Percentiles rank a stretch among this genome's conserved stretches.
phyloP scores from a whole-genome alignment of 2,888 invertebrate genomes.

The Eristalis tenax region DNA sequence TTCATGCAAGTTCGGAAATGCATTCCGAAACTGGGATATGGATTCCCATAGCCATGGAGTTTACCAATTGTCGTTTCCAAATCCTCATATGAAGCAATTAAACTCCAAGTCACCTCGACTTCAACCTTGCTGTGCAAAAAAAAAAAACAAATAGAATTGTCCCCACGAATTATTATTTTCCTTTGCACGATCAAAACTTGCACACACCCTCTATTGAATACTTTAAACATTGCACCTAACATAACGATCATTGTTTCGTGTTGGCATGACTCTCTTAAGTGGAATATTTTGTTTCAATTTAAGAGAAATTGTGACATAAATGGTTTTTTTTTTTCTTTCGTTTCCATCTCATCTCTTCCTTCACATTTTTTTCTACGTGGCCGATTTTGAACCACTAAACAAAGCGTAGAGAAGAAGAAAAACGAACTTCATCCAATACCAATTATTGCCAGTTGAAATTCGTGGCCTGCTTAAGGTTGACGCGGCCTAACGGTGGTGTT shows the following conservation, averaged over 20 bases:
- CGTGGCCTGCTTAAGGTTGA: not conserved
- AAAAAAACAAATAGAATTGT: too few relatives aligned
- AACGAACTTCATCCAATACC: not conserved
- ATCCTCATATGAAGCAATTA: too few relatives aligned
- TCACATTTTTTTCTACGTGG: not conserved
- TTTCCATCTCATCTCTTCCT: not conserved
- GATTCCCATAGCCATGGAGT: too few relatives aligned
- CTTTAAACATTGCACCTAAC: not conserved
- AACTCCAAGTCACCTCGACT: too few relatives aligned
- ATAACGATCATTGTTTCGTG: not conserved
- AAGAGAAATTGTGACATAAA: not conserved
- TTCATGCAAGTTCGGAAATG: too few relatives aligned
- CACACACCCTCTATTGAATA: not conserved
- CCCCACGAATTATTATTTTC: too few relatives aligned
- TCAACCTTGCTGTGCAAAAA: too few relatives aligned
- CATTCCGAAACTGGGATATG: too few relatives aligned
- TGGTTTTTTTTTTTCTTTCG: not conserved
- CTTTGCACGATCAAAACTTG: not conserved
- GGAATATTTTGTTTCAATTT: not conserved
- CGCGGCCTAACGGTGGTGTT: not conserved
- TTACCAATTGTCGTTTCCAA: too few relatives aligned
- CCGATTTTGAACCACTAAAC: not conserved
- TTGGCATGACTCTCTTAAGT: not conserved
- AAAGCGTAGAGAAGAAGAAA: not conserved
- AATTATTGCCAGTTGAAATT: slow-evolving; percentile 1